Percentiles rank a stretch among this genome's conserved stretches.
Evolutionary conservation across 2,797 vertebrate species (phyloP).

Genomic region (Staurois parvus): DNA sequence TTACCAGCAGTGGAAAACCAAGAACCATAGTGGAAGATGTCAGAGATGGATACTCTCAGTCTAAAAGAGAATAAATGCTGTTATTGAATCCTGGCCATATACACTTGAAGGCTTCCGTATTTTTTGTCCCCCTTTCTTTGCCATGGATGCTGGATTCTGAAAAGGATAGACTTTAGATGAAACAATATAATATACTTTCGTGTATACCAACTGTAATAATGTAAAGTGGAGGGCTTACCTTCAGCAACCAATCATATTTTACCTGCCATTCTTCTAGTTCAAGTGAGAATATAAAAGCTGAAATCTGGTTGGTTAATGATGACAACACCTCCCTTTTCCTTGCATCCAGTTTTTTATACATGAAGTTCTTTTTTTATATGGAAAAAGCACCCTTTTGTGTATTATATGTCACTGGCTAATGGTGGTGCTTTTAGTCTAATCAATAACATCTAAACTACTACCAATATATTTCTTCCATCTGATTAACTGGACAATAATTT

Average conservation of each 20-base stretch:
- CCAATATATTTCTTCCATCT: background rate
- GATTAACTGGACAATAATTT: background rate
- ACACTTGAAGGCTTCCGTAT: background rate
- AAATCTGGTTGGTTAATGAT: too few relatives aligned
- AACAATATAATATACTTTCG: background rate
- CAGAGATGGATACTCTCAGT: constrained; percentile 2
- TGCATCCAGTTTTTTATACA: too few relatives aligned
- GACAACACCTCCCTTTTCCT: too few relatives aligned
- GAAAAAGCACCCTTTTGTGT: too few relatives aligned
- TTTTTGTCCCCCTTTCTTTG: background rate
- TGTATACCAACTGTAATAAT: background rate
- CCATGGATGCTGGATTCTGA: background rate
- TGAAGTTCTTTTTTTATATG: too few relatives aligned
- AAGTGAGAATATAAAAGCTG: too few relatives aligned
- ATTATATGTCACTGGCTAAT: too few relatives aligned
- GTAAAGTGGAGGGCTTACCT: background rate
- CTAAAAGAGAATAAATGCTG: constrained; percentile 5
- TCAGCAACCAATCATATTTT: background rate
- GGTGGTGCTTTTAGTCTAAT: too few relatives aligned
- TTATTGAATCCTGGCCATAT: background rate
- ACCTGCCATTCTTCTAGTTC: too few relatives aligned
- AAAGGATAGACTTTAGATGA: background rate
- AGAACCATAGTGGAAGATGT: constrained; percentile 48
- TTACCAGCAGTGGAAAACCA: constrained; percentile 8
- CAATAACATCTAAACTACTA: too few relatives aligned